These are phyloP conservation scores for Rhopalosiphum maidis DNA, from an alignment of 1,140 invertebrate genomes.

Conservation along the genomic window DNA sequence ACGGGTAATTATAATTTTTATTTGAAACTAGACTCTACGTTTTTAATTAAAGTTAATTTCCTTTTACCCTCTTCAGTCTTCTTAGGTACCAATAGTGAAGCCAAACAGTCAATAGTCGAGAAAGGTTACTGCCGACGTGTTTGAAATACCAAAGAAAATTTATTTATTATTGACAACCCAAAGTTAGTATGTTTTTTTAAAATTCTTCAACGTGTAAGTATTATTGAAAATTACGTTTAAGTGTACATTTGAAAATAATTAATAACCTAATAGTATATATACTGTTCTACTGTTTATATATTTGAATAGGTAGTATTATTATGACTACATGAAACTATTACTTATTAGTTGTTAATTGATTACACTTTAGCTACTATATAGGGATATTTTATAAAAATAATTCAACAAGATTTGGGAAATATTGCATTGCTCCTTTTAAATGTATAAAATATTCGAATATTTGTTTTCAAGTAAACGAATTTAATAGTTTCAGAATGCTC, in stretches of 20 bases:
- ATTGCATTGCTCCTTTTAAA: not conserved
- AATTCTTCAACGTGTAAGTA: not conserved
- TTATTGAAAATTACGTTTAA: not conserved
- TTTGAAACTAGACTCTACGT: constrained; percentile 6
- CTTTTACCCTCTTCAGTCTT: too few relatives aligned
- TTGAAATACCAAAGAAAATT: constrained; percentile 28
- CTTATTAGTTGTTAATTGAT: not conserved
- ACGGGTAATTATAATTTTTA: not conserved
- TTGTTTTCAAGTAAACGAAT: not conserved
- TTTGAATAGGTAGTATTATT: not conserved
- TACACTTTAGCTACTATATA: not conserved
- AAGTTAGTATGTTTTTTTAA: not conserved
- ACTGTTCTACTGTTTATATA: not conserved
- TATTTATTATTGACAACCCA: not conserved
- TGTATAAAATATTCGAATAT: not conserved
- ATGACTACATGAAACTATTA: not conserved
- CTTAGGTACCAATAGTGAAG: not conserved
- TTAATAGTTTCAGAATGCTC: not conserved
- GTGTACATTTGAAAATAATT: not conserved
- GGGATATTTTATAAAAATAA: not conserved
- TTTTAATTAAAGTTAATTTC: constrained; percentile 19
- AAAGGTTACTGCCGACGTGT: not conserved
- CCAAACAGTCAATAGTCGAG: not conserved
- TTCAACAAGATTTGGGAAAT: not conserved
- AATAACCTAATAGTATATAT: not conserved